A percentile compares a stretch with the other conserved stretches of the same genome.
These are phyloP conservation scores for Rhadina sibilatrix DNA, from an alignment of 2,113 vertebrate species.

Conservation along the genomic window DNA sequence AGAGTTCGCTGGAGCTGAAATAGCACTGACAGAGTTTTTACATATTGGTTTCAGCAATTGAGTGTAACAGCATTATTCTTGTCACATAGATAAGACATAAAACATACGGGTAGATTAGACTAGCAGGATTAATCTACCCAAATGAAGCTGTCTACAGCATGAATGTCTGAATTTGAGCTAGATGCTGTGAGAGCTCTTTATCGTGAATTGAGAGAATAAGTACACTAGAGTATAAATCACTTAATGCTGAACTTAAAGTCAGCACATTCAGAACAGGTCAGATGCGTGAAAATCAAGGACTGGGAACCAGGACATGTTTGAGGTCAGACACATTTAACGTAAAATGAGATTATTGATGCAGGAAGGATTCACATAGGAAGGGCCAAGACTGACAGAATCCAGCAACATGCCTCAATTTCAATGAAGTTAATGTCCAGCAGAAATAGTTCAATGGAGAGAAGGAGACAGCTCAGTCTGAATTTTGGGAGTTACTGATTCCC, in stretches of 20 bases:
- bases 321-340: neutral
- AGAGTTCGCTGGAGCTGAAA: neutral
- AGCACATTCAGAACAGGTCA: neutral
- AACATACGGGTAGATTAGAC: neutral
- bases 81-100: neutral
- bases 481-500: neutral
- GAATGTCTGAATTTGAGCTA: neutral
- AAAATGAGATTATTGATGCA: neutral
- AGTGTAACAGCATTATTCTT: neutral
- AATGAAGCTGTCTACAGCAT: neutral
- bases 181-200: neutral
- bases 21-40: neutral
- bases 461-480: neutral
- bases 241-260: neutral
- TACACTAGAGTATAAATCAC: neutral
- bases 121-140: neutral
- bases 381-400: neutral
- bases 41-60: neutral
- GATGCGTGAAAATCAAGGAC: neutral
- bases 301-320: neutral
- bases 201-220: neutral
- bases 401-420: neutral
- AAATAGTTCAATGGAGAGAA: neutral
- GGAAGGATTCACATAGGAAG: neutral
- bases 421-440: neutral